A percentile compares a stretch with the other conserved stretches of the same genome.
Evolutionary conservation across 2,797 vertebrate genomes (phyloP).

Genomic region (Mycteria americana): DNA sequence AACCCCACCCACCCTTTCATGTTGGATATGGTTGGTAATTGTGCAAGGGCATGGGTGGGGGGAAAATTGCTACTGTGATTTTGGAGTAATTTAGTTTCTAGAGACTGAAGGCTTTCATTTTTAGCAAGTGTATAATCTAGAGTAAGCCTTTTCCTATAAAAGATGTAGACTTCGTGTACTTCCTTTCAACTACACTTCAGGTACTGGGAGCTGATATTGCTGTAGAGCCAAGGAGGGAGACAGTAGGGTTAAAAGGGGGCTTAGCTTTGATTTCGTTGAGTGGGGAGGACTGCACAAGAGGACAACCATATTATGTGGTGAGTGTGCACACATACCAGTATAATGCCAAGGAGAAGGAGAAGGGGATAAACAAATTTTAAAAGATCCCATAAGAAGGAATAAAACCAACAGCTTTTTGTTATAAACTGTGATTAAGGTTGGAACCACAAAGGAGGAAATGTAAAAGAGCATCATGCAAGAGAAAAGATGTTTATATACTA

Average conservation of each 20-base stretch:
- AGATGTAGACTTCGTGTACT: background rate
- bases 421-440: background rate
- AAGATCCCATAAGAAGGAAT: background rate
- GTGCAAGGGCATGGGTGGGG: conserved; percentile 14
- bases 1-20: conserved; percentile 55
- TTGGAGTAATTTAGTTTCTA: conserved; percentile 33
- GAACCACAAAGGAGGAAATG: background rate
- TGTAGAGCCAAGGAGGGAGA: background rate
- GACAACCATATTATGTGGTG: background rate
- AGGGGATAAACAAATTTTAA: background rate
- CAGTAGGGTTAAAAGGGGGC: fast-evolving
- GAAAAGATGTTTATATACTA: background rate
- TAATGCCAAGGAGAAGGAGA: background rate
- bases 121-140: background rate
- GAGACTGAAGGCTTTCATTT: background rate
- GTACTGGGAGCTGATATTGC: background rate
- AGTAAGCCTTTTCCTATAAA: background rate
- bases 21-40: conserved; percentile 32
- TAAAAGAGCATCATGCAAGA: background rate
- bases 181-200: background rate
- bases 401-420: background rate
- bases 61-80: conserved; percentile 32
- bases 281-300: background rate
- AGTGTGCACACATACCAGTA: background rate
- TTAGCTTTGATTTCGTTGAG: background rate